phyloP scores from a whole-genome alignment of 2,888 invertebrate genomes.

The Campoletis raptor region DNA sequence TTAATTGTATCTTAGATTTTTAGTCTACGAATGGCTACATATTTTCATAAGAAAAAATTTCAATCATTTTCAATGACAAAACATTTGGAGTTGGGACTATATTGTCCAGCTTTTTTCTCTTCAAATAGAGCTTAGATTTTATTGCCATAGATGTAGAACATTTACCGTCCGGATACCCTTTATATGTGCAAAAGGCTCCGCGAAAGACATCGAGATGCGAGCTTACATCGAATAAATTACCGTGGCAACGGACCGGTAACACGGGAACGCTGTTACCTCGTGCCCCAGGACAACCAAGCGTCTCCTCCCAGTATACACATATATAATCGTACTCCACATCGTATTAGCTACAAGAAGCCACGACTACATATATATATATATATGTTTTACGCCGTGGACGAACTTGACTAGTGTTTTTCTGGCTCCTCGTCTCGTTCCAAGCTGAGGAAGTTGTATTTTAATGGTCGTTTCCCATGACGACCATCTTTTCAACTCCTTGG shows the following conservation, averaged over 20 bases:
- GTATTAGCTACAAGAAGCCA: slow-evolving; percentile 57
- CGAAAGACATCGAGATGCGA: slow-evolving; percentile 71
- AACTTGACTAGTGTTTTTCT: slow-evolving; percentile 75
- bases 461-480: slow-evolving; percentile 80
- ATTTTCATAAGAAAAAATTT: neutral
- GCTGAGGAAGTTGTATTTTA: slow-evolving; percentile 75
- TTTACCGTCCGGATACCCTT: neutral
- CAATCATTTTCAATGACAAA: neutral
- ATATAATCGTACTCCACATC: slow-evolving; percentile 31
- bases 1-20: neutral
- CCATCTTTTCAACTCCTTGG: slow-evolving; percentile 54
- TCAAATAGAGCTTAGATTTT: neutral
- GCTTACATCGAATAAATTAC: slow-evolving; percentile 81
- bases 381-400: slow-evolving; percentile 54
- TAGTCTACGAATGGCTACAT: neutral
- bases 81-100: neutral
- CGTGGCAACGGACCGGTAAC: slow-evolving; percentile 81
- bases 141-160: neutral
- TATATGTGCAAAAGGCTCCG: slow-evolving; percentile 11
- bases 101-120: neutral
- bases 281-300: slow-evolving; percentile 65
- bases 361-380: slow-evolving; percentile 35
- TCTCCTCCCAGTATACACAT: slow-evolving; percentile 52
- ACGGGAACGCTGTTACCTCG: slow-evolving; percentile 82
- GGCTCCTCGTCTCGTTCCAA: slow-evolving; percentile 60